A percentile compares a stretch with the other conserved stretches of the same genome.
Conservation (phyloP, 2,888 invertebrate species). For the Apodemia zela region DNA sequence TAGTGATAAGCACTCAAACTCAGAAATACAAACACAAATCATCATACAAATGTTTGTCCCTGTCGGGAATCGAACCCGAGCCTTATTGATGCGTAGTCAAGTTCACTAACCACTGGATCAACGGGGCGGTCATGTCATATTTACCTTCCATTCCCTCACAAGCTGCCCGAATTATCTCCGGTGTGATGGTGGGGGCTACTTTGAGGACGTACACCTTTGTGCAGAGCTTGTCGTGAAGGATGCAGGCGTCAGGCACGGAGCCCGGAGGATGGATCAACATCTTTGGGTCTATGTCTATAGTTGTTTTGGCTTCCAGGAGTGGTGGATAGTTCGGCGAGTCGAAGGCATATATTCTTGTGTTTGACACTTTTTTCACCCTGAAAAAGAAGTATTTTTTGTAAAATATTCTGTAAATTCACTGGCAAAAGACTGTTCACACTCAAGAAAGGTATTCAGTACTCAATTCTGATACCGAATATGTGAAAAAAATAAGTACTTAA, state of each 20-base stretch:
- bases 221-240: constrained; percentile 86
- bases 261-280: constrained; percentile 62
- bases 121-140: no score
- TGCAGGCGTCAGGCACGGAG: constrained; percentile 80
- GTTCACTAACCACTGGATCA: no score
- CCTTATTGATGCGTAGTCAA: no score
- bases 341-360: constrained; percentile 90
- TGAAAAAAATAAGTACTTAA: no score
- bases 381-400: neutral
- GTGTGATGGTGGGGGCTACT: constrained; percentile 94
- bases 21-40: no score
- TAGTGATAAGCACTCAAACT: no score
- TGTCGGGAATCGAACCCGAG: no score
- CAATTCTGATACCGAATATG: no score
- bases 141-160: constrained; percentile 84
- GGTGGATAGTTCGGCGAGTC: constrained; percentile 92
- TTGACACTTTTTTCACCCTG: constrained; percentile 88
- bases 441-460: no score
- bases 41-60: no score
- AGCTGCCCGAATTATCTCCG: constrained; percentile 85
- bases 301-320: constrained; percentile 82
- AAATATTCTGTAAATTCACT: no score
- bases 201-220: constrained; percentile 92
- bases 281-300: constrained; percentile 87
- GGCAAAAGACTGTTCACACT: no score